A percentile compares a stretch with the other conserved stretches of the same genome.
Evolutionary conservation across 2,797 vertebrate species (phyloP).

Genomic region (Xenops minutus): DNA sequence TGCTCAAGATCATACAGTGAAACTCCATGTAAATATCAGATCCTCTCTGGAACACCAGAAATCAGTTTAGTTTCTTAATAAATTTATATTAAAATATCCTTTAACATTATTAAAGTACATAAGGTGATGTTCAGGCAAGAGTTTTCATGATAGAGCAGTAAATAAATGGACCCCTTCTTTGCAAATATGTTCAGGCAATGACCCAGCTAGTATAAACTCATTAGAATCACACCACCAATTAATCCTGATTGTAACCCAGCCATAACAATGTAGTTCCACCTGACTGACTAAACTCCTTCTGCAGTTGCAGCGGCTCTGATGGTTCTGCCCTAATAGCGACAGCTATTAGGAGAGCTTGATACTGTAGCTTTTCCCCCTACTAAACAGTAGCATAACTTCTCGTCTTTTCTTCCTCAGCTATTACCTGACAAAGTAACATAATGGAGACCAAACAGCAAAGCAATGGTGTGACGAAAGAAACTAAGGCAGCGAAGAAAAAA

Average conservation of each 20-base stretch:
- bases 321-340: neutral
- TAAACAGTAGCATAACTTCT: neutral
- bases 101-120: neutral
- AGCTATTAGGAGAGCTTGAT: neutral
- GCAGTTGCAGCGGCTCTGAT: neutral
- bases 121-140: neutral
- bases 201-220: neutral
- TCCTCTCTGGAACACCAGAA: neutral
- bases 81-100: neutral
- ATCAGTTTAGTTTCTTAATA: neutral
- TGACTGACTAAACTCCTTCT: neutral
- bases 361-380: neutral
- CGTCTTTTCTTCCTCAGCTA: neutral
- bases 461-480: neutral
- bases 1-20: neutral
- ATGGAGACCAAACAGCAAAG: conserved; percentile 31
- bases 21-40: neutral
- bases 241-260: neutral
- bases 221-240: neutral
- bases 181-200: neutral
- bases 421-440: neutral
- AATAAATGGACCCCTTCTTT: neutral
- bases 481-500: neutral
- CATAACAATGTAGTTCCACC: neutral
- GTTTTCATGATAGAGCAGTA: neutral